Conservation (phyloP, 2,888 invertebrate genomes). For the Aphodius granarius region DNA sequence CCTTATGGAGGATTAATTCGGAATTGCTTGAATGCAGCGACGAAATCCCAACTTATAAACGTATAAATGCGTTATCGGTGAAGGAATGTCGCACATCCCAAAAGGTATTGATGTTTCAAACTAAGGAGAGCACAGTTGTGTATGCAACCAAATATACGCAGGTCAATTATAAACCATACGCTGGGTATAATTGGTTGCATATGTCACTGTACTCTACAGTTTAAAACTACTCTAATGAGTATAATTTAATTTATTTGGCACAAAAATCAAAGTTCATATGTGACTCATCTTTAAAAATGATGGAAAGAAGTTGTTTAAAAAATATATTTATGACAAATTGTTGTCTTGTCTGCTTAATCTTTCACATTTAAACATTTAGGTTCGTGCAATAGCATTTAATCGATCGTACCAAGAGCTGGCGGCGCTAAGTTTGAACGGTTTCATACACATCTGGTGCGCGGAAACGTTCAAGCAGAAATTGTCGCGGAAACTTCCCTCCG, state of each 20-base stretch:
- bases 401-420: constrained; percentile 84
- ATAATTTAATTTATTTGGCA: too few relatives aligned
- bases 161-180: too few relatives aligned
- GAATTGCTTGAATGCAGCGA: constrained; percentile 52
- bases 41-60: constrained; percentile 58
- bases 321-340: too few relatives aligned
- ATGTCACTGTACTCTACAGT: too few relatives aligned
- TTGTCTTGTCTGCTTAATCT: background rate
- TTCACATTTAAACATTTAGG: constrained; percentile 54
- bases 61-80: constrained; percentile 69
- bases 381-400: constrained; percentile 85
- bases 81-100: constrained; percentile 80
- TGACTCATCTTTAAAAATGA: too few relatives aligned
- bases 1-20: constrained; percentile 80
- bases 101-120: constrained; percentile 52
- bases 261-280: too few relatives aligned
- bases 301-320: too few relatives aligned
- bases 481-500: constrained; percentile 83
- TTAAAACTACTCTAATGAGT: too few relatives aligned
- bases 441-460: constrained; percentile 92
- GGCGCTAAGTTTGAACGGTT: constrained; percentile 88
- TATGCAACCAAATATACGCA: too few relatives aligned
- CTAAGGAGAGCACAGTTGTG: too few relatives aligned
- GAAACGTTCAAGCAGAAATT: constrained; percentile 86
- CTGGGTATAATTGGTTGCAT: too few relatives aligned